Base-by-base conservation (phyloP, 1,140 invertebrate genomes). In the Amphibalanus amphitrite region DNA sequence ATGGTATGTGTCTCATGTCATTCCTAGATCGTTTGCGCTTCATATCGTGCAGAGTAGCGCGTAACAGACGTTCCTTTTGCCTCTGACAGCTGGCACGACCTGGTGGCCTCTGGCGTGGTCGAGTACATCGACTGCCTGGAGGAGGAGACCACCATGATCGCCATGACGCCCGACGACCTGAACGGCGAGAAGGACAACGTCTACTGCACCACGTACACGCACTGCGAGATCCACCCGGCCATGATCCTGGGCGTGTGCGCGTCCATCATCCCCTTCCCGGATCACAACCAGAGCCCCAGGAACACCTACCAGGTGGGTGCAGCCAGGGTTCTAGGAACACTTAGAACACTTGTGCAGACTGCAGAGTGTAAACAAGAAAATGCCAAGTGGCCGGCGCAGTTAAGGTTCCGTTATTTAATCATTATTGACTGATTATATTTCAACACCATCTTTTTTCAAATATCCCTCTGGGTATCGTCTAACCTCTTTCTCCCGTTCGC, bases 221-320 rank as follows among this genome's bases (percentile, higher is more conserved):
- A 99, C 81, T 99, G 97, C 84, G 96, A 98, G 84, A 98, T 98
- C 82, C 96, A 99, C 84, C 95, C 96, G 29, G 93, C 95, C 69
- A 98, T 98, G 96, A 97, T 98, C 76, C 82, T 98, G 47, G 92
- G 92, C 64, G 95, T 98, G 3, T 98, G 96, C 84, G 97, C 97
- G 10, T 97, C 95, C 6, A 98, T 99, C 83, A 99, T 99, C 82
- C 97, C 97, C 72, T 99, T 99, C 80, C 97, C 97, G 76, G 97
- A 99, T 96, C 97, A 99, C 82, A 99, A 99, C 79, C 97, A 98
- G 82, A 95, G 92, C 80, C 95, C 95, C 69, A 92, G 95, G 84
- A 97, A 98, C 79, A 97, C 95, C 69, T 98, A 98, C 82, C 92
- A 88, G 78, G 85, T 86, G 78, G 74, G 74, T 74, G n/a, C n/a